A percentile compares a stretch with the other conserved stretches of the same genome.
phyloP scores from a whole-genome alignment of 2,888 invertebrate genomes.

The Epiblema foenella region DNA sequence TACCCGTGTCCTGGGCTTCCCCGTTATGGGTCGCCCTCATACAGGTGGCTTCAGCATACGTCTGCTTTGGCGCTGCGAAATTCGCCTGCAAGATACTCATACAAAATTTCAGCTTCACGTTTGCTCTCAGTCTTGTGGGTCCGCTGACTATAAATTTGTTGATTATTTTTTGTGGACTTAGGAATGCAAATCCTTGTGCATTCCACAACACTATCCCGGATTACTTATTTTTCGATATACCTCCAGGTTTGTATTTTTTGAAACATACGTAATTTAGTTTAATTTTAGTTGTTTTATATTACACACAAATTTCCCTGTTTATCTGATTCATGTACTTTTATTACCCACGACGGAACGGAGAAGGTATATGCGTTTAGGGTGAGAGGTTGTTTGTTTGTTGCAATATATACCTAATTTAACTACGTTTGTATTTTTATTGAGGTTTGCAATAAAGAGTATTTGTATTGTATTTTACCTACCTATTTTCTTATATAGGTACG shows the following conservation, averaged over 20 bases:
- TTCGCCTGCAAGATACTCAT: conserved; percentile 95
- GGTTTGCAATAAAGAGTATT: too few relatives aligned
- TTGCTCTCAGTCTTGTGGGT: conserved; percentile 91
- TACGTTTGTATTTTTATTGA: too few relatives aligned
- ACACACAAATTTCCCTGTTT: too few relatives aligned
- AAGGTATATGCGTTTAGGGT: too few relatives aligned
- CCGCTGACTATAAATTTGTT: conserved; percentile 90
- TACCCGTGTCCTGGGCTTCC: conserved; percentile 66
- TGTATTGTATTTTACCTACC: too few relatives aligned
- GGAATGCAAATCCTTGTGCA: conserved; percentile 87
- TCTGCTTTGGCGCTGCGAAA: conserved; percentile 89
- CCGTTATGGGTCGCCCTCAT: conserved; percentile 87
- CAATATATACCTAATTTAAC: too few relatives aligned
- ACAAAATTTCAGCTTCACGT: conserved; percentile 93
- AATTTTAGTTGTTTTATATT: too few relatives aligned
- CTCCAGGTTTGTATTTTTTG: conserved; percentile 77
- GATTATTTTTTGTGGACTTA: conserved; percentile 87
- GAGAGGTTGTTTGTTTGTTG: too few relatives aligned
- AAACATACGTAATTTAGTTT: too few relatives aligned
- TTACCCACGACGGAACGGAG: too few relatives aligned
- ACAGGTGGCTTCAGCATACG: conserved; percentile 87
- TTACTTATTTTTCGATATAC: conserved; percentile 94
- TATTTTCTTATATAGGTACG: too few relatives aligned
- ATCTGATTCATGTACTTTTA: too few relatives aligned
- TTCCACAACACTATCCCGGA: conserved; percentile 89